Evolutionary conservation across 2,113 vertebrate genomes (phyloP), one percentile per base, ranked within the genome.

Genomic region (Urocolius indicus): DNA sequence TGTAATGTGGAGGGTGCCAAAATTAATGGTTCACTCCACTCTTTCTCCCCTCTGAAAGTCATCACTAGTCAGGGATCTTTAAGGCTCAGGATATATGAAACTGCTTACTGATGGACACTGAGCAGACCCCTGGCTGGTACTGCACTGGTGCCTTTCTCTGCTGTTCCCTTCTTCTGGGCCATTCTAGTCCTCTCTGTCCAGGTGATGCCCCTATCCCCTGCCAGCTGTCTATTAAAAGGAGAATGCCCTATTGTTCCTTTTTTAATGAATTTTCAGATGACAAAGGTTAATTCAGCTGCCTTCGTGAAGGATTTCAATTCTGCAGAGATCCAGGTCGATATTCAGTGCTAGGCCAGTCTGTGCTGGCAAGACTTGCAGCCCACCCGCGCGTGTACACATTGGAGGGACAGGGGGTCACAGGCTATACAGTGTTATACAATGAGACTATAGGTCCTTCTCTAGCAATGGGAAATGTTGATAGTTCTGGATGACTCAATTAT

Each of bases 401-500:
- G 52, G 67, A 86, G 86, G 67, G 74, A 15, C 54, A 34, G 27
- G 12, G 45, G 57, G 41, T 84, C 52, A 90, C 66, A 82, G 52
- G 24, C 62, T 84, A 8, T n/a, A 11, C n/a, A 4, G 12, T 13
- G 26, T 34, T 34, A n/a, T 1, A 57, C 48, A 36, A 18, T 32
- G 72, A 43, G 72, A 45, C 49, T 87, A 46, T 5, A 4, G 43
- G 66, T 49, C n/a, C 49, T 86, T 93, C 59, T 84, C 36, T 36
- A 49, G 45, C 2, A 3, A 30, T 32, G 66, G 73, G 41, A 77
- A 86, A 71, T 26, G 46, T 38, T 82, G n/a, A 3, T 46, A 58
- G 12, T 87, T 65, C 73, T 89, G 57, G 27, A 65, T 73, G 69
- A 84, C 89, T 93, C 46, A 80, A 82, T 92, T 92, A 78, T 36